These are phyloP conservation scores for Crematogaster levior DNA, from an alignment of 2,888 invertebrate species.

Conservation along the genomic window DNA sequence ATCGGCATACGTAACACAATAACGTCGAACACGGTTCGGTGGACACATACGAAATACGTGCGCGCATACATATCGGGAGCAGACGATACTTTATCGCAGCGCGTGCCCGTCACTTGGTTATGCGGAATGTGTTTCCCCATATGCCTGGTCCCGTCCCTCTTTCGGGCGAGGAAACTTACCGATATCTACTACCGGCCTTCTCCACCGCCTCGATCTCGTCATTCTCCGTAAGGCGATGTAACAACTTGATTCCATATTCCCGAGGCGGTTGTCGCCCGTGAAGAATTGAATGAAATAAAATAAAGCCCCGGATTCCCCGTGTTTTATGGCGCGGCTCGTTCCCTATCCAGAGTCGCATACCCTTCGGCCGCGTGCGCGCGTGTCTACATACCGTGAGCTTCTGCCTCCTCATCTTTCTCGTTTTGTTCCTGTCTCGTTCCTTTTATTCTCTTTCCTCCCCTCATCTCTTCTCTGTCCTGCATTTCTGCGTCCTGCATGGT, in stretches of 20 bases:
- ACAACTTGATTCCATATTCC: slow-evolving; percentile 84
- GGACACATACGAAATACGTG: slow-evolving; percentile 25
- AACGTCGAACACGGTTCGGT: slow-evolving; percentile 19
- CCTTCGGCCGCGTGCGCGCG: slow-evolving; percentile 41
- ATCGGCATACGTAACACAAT: slow-evolving; percentile 57
- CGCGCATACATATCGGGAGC: slow-evolving; percentile 62
- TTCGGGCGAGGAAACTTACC: slow-evolving; percentile 73
- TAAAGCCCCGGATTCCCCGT: slow-evolving; percentile 78
- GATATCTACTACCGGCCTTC: slow-evolving; percentile 53
- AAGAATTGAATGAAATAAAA: slow-evolving; percentile 84
- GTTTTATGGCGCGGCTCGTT: slow-evolving; percentile 62
- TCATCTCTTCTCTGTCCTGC: background rate
- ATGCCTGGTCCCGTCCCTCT: slow-evolving; percentile 61
- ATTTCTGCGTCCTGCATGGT: background rate
- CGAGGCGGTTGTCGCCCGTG: slow-evolving; percentile 79
- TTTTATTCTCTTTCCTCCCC: background rate
- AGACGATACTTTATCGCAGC: slow-evolving; percentile 74
- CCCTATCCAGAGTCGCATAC: slow-evolving; percentile 14
- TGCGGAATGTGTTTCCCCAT: slow-evolving; percentile 67
- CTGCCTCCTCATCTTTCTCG: slow-evolving; percentile 57
- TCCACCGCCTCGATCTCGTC: slow-evolving; percentile 43
- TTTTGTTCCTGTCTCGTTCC: slow-evolving; percentile 52
- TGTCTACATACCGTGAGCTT: slow-evolving; percentile 60
- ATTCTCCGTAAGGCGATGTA: slow-evolving; percentile 66
- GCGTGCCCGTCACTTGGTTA: slow-evolving; percentile 69